A percentile compares a stretch with the other conserved stretches of the same genome.
These are phyloP conservation scores for Epizoanthus ramosus DNA, from an alignment of 92 coral and sea anemone genomes.

Conservation along the genomic window DNA sequence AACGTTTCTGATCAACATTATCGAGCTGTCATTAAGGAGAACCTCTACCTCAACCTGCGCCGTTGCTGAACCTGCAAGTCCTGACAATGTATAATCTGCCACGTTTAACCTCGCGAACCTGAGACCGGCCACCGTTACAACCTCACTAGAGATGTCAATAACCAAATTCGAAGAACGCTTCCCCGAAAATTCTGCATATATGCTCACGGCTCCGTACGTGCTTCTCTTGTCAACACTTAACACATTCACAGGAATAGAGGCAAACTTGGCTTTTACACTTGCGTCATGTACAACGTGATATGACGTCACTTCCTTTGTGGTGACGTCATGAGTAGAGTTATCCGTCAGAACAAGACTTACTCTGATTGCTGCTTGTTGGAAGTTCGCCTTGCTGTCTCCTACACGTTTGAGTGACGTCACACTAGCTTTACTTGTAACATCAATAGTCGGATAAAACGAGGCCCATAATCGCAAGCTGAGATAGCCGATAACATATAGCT, in stretches of 20 bases:
- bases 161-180: conserved; percentile 41
- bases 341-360: conserved; percentile 60
- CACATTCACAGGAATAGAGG: conserved; percentile 39
- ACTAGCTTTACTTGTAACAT: not conserved
- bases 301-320: conserved; percentile 52
- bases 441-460: conserved; percentile 40
- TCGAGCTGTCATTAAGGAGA: conserved; percentile 61
- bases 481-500: conserved; percentile 57
- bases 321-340: conserved; percentile 56
- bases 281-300: conserved; percentile 55
- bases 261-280: conserved; percentile 54
- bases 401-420: conserved; percentile 56
- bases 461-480: conserved; percentile 44
- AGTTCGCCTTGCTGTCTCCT: conserved; percentile 54
- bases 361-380: conserved; percentile 57
- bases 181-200: conserved; percentile 52
- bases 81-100: conserved; percentile 56
- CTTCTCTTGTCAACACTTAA: conserved; percentile 49
- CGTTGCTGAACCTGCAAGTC: conserved; percentile 43
- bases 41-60: conserved; percentile 59
- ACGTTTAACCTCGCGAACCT: conserved; percentile 47
- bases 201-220: conserved; percentile 46
- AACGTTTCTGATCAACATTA: conserved; percentile 55
- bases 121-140: conserved; percentile 47
- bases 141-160: conserved; percentile 44